phyloP scores from a whole-genome alignment of 1,140 invertebrate species.

The Eciton burchellii region DNA sequence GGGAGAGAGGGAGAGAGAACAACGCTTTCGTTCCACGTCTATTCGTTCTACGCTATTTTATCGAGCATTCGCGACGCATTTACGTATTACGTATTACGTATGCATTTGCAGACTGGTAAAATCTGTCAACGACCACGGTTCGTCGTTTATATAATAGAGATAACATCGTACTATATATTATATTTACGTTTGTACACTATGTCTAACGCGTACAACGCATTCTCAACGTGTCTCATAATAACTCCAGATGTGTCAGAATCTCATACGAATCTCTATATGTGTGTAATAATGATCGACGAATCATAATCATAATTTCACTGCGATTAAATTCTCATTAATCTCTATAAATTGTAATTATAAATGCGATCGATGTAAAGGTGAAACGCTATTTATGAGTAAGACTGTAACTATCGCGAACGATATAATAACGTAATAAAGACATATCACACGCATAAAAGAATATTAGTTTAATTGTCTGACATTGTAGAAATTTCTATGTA shows the following conservation, averaged over 20 bases:
- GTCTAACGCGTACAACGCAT: constrained; percentile 58
- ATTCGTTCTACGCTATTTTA: constrained; percentile 54
- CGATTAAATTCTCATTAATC: constrained; percentile 60
- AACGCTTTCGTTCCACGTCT: constrained; percentile 52
- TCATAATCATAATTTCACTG: constrained; percentile 62
- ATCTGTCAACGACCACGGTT: constrained; percentile 40
- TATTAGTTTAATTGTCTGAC: constrained; percentile 85
- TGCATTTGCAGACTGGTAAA: constrained; percentile 54
- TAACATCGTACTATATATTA: constrained; percentile 38
- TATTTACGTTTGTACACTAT: constrained; percentile 59
- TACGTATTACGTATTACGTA: constrained; percentile 18
- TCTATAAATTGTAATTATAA: constrained; percentile 61
- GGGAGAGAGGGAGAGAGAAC: no score
- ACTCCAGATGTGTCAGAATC: constrained; percentile 56
- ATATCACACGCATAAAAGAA: constrained; percentile 81
- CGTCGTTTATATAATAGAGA: constrained; percentile 55
- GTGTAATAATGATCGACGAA: constrained; percentile 61
- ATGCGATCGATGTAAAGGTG: constrained; percentile 66
- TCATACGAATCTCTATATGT: constrained; percentile 56
- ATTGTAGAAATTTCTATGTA: constrained; percentile 83
- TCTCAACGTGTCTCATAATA: constrained; percentile 57
- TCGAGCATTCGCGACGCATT: constrained; percentile 17
- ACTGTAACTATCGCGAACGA: constrained; percentile 80
- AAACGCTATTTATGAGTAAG: constrained; percentile 79
- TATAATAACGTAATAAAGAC: constrained; percentile 84